Base-by-base conservation (phyloP, 2,888 invertebrate genomes). In the Hyles lineata region DNA sequence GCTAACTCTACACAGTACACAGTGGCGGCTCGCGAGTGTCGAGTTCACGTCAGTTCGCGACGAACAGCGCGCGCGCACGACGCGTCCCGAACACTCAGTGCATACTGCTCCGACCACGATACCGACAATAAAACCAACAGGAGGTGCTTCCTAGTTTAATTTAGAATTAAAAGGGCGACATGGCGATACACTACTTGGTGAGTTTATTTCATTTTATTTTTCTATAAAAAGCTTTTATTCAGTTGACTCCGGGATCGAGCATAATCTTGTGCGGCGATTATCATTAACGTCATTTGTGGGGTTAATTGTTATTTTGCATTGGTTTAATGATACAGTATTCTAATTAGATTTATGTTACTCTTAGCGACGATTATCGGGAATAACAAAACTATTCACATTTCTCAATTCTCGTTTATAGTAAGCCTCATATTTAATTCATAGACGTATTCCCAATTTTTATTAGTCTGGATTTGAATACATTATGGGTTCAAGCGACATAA, bases 71-170 rank as follows among this genome's bases (percentile, higher is more conserved):
- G 83, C 84, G 89, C 85, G 87, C 78, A 86, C 88, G 83, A 78
- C 79, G 77, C 79, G 76, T 76, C 74, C 78, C 75, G 78, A 72
- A 43, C 43, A 43, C 43, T 74, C 70, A 23, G 23, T 63, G 74
- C 75, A 72, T 74, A 72, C 63, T 85, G 84, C 80, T 82, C 79
- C 76, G 77, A 79, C 78, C 76, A 76, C 79, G 80, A 85, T 85
- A 84, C 78, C 78, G 80, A 84, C 84, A 85, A 78, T 80, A 86
- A 87, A 86, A 90, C 77, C 87, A 89, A 87, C 82, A 88, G 88
- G 87, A 86, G 83, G 91, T 90, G 89, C 84, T 85, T 86, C 86
- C 85, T 89, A 88, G 87, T 90, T 90, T 88, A 87, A 91, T 87
- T 90, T 91, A 88, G 87, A 90, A 87, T 82, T 87, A 86, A 88